These are phyloP conservation scores for Alentia gelatinosa DNA, from an alignment of 2,888 invertebrate genomes.

Conservation along the genomic window DNA sequence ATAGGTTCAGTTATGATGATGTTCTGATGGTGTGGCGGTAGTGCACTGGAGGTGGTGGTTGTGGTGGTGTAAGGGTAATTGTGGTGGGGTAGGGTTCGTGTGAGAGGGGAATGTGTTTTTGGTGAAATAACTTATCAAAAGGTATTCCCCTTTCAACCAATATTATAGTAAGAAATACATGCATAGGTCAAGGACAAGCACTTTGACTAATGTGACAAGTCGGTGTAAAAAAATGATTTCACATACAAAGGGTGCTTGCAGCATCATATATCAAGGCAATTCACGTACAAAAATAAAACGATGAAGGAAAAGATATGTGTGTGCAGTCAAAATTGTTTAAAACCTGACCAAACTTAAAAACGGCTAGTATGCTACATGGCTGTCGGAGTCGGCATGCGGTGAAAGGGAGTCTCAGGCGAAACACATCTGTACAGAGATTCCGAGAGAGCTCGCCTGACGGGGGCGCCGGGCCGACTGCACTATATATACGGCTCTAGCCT, in stretches of 20 bases:
- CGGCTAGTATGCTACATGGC: neutral
- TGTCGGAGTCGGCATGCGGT: neutral
- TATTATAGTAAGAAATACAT: neutral
- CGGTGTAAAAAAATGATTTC: neutral
- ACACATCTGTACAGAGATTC: neutral
- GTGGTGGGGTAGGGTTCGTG: neutral
- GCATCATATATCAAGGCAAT: neutral
- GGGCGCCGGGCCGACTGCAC: neutral
- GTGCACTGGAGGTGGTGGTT: neutral
- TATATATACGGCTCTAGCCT: conserved; percentile 11
- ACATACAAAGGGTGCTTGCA: neutral
- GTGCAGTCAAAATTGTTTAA: too few relatives aligned
- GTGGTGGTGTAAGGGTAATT: neutral
- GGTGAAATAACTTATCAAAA: neutral
- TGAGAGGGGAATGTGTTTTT: neutral
- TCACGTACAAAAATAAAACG: neutral
- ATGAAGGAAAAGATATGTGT: too few relatives aligned
- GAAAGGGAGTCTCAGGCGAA: neutral
- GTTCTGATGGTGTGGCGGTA: neutral
- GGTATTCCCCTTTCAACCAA: neutral
- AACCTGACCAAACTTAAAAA: conserved; percentile 18
- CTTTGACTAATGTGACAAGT: neutral
- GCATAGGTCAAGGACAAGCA: neutral
- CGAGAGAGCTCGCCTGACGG: neutral
- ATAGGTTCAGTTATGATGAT: neutral